These are phyloP conservation scores for Monarcha castaneiventris DNA, from an alignment of 2,113 vertebrate genomes.

Conservation along the genomic window DNA sequence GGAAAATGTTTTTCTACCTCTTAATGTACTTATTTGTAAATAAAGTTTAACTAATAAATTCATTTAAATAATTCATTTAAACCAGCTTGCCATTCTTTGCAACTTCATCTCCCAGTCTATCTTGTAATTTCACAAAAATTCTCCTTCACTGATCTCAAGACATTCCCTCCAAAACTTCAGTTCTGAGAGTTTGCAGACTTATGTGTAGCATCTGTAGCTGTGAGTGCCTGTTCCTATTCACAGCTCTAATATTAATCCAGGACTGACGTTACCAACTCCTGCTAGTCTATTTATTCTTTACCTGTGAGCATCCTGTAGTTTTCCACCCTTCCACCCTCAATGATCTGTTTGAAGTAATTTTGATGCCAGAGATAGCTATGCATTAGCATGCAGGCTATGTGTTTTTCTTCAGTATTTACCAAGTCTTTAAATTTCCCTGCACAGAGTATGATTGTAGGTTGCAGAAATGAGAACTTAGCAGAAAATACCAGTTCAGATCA, in stretches of 20 bases:
- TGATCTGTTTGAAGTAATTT: background rate
- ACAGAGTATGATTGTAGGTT: background rate
- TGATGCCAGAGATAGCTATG: background rate
- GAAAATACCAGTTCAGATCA: conserved; percentile 64
- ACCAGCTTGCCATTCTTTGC: background rate
- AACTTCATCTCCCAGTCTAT: conserved; percentile 34
- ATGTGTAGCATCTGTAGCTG: conserved; percentile 35
- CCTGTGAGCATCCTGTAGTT: background rate
- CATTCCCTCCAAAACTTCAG: background rate
- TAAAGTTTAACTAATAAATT: conserved; percentile 30
- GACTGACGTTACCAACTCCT: conserved; percentile 8
- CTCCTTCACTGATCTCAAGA: conserved; percentile 51
- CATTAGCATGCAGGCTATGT: background rate
- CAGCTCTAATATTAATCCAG: conserved; percentile 52
- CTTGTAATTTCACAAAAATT: conserved; percentile 56
- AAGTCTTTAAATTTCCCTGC: conserved; percentile 37
- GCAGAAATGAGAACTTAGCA: conserved; percentile 59
- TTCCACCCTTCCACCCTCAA: background rate
- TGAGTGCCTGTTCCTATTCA: conserved; percentile 30
- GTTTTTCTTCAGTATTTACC: conserved; percentile 61
- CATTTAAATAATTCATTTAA: background rate
- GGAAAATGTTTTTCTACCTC: background rate
- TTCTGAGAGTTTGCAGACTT: conserved; percentile 48
- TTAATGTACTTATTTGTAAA: background rate
- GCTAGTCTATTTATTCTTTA: conserved; percentile 22